Base-by-base conservation (phyloP, 2,888 invertebrate genomes). In the Kryphioiulus occultus region DNA sequence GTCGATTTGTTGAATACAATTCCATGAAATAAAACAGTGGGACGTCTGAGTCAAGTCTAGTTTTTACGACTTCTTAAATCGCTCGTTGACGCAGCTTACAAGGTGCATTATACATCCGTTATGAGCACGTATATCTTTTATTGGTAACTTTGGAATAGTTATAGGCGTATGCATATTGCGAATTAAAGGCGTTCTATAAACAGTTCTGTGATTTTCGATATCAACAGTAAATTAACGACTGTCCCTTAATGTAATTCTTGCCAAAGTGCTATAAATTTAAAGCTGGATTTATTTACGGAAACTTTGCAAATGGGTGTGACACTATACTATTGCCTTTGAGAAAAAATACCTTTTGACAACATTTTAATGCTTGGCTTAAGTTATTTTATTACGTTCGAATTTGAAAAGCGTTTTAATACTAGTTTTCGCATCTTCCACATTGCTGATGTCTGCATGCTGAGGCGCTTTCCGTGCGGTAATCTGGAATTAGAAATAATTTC, bases 11-110 rank as follows among this genome's bases (percentile, higher is more conserved):
- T 78, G 78, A 78, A 78, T 78, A 78, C 78, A 78, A 78, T 78
- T 78, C 78, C 30, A 15, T 39, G 85, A 85, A 85, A 85, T 85
- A 42, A 85, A 85, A 85, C 85, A 85, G 85, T 85, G 39, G 85
- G 85, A 44, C 15, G 85, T 39, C 85, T 44, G 44, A 85, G 39
- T 85, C 42, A 44, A 85, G 39, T 44, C 39, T 22, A 39, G 15
- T 39, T 85, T 85, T 85, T 85, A 85, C 39, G 39, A 39, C 85
- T 42, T 85, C 32, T 85, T 39, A 85, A 85, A 85, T 85, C 22
- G 84, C 68, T 68, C 5, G 68, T n/a, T 68, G 68, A 68, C 78
- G 22, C 78, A 30, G 78, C 78, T 78, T 78, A 30, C 78, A 78
- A 78, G 78, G 78, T 78, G 9, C 78, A 78, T 78, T 78, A 78